These are phyloP conservation scores for Leptopilina clavipes DNA, from an alignment of 1,140 invertebrate genomes.

Conservation along the genomic window DNA sequence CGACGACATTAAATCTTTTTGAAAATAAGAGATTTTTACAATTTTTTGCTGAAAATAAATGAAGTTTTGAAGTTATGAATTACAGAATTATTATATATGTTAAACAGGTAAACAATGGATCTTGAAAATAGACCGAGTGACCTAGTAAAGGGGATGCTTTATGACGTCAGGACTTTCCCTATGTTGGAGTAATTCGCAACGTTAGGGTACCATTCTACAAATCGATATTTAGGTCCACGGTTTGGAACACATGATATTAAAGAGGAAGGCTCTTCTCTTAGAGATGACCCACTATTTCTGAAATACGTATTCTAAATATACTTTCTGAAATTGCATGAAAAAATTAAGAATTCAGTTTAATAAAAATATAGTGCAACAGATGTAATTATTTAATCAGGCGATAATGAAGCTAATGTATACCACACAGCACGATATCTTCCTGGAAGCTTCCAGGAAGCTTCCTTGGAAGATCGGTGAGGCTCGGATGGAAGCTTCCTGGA, in stretches of 20 bases:
- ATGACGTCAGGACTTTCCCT: constrained; percentile 66
- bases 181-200: constrained; percentile 64
- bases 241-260: constrained; percentile 57
- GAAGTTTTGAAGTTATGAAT: no score
- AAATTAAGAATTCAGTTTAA: background rate
- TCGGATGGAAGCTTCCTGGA: no score
- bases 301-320: background rate
- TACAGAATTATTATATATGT: no score
- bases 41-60: no score
- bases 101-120: background rate
- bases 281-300: background rate
- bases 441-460: no score
- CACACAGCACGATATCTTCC: no score
- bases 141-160: constrained; percentile 65
- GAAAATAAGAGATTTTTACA: no score
- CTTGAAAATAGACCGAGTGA: constrained; percentile 66
- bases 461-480: no score
- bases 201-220: constrained; percentile 57
- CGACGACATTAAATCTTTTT: no score
- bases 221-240: constrained; percentile 67
- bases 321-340: background rate
- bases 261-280: constrained; percentile 57
- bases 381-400: background rate
- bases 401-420: background rate
- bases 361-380: background rate